Conservation (phyloP, 2,797 vertebrate genomes). For the Botia almorhae region DNA sequence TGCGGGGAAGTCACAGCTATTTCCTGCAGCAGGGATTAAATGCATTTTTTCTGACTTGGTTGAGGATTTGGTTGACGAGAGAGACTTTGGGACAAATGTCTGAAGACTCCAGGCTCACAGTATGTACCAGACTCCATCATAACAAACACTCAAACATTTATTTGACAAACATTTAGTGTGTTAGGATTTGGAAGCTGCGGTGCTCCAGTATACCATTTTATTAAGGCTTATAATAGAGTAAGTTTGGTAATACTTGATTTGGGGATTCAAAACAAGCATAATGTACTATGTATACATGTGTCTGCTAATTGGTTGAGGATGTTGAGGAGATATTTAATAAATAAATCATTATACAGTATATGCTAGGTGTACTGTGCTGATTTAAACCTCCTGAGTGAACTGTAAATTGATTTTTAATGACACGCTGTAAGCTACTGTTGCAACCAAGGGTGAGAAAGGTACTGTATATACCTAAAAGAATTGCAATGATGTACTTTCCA, state of each 20-base stretch:
- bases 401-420: background rate
- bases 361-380: background rate
- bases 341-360: too few relatives aligned
- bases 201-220: conserved; percentile 25
- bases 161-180: too few relatives aligned
- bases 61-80: conserved; percentile 59
- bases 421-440: background rate
- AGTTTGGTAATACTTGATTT: conserved; percentile 8
- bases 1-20: conserved; percentile 30
- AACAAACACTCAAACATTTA: background rate
- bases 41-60: conserved; percentile 60
- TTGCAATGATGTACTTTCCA: too few relatives aligned
- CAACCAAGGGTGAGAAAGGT: too few relatives aligned
- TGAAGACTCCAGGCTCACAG: conserved; percentile 33
- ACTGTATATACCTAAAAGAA: too few relatives aligned
- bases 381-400: background rate
- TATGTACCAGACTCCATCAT: conserved; percentile 12
- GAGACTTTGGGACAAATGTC: conserved; percentile 58
- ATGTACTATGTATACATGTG: too few relatives aligned
- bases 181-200: background rate
- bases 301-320: too few relatives aligned
- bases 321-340: too few relatives aligned
- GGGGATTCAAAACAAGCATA: conserved; percentile 3
- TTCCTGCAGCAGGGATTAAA: conserved; percentile 58
- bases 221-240: conserved; percentile 2